A percentile compares a stretch with the other conserved stretches of the same genome.
phyloP scores from a whole-genome alignment of 2,888 invertebrate species.

The Apantesis nais region DNA sequence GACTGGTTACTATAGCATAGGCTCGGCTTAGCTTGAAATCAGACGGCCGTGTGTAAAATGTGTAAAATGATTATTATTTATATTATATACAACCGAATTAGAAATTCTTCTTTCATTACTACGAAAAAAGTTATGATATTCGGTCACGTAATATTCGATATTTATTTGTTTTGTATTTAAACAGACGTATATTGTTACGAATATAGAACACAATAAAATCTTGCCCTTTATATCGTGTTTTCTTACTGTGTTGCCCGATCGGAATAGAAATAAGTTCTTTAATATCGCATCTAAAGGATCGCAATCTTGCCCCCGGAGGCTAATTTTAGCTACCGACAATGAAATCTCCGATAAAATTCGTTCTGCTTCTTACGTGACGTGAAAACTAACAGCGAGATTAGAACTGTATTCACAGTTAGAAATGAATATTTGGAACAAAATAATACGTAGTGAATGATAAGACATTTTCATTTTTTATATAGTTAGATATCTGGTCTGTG shows the following conservation, averaged over 20 bases:
- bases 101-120: neutral
- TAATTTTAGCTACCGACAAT: constrained; percentile 33
- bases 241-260: constrained; percentile 14
- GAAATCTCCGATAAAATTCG: constrained; percentile 34
- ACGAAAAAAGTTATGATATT: neutral
- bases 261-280: constrained; percentile 23
- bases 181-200: constrained; percentile 5
- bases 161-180: neutral
- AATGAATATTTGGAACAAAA: neutral
- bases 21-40: too few species aligned
- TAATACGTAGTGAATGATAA: neutral
- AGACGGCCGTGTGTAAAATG: too few species aligned
- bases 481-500: neutral
- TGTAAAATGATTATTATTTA: too few species aligned
- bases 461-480: neutral
- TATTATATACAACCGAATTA: too few species aligned
- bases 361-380: constrained; percentile 35
- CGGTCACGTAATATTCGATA: neutral
- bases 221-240: constrained; percentile 12
- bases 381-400: constrained; percentile 31
- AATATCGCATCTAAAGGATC: constrained; percentile 16
- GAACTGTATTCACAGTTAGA: neutral
- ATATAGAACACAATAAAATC: neutral
- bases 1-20: too few species aligned
- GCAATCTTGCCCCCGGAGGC: constrained; percentile 16